Base-by-base conservation (phyloP, 1,140 invertebrate genomes). In the Aphelenchoides avenae region DNA sequence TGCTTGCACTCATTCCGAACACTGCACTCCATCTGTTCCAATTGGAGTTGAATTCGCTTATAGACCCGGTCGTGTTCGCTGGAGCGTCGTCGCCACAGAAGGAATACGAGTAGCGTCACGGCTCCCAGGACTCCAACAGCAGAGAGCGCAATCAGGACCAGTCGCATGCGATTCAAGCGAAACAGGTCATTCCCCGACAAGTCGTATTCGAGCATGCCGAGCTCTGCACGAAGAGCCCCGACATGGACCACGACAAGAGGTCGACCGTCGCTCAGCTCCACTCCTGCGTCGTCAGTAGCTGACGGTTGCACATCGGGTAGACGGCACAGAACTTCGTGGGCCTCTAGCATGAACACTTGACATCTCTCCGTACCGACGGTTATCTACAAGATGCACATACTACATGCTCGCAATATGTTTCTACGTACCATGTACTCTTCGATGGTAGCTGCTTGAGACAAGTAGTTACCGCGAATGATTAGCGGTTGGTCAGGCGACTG, bases 11-110 rank as follows among this genome's bases (percentile, higher is more conserved):
- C 94, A 66, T 91, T 88, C 43, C 93, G 83, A 0, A 98, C 92
- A 78, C 94, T 95, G 73, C 89, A 93, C 78, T 98, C 93, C 39
- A 97, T 80, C n/a, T 91, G 95, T 67, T 97, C 93, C 88, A 98
- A 94, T 80, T 98, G 92, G 68, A 96, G 91, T 79, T 97, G 92
- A 77, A 98, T 94, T 29, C 92, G 84, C 36, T 62, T 71, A 43
- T 71, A 71, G 30, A 46, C 64, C 9, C 63, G 55, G 47, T 71
- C 69, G 52, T 70, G 50, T 48, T 71, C 56, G 47, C 48, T 69
- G 20, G 40, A 46, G 9, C 63, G 13, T 43, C 67, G 41, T 46
- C 58, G 31, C 66, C 70, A 73, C 5, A 67, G 15, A 20, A 29
- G 40, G 42, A 57, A 59, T 24, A 68, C 36, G 15, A 68, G 30